Conservation (phyloP, 2,113 vertebrate species). For the Lasiurus cinereus region DNA sequence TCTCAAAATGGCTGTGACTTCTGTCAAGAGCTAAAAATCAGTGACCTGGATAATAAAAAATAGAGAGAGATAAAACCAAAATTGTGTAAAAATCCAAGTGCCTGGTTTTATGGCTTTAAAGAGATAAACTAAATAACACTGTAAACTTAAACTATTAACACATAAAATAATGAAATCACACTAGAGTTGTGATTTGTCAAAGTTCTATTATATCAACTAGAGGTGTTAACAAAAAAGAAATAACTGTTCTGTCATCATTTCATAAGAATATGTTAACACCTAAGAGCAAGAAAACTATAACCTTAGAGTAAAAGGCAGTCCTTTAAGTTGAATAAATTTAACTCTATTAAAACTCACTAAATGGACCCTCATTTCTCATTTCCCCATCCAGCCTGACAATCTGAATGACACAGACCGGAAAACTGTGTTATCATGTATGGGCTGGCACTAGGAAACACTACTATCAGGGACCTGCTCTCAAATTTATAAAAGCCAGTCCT, state of each 20-base stretch:
- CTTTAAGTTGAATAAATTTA: background rate
- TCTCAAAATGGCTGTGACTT: background rate
- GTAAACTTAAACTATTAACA: background rate
- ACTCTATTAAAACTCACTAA: background rate
- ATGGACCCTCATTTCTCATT: background rate
- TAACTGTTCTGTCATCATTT: background rate
- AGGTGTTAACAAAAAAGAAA: background rate
- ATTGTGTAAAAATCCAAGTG: slow-evolving; percentile 23
- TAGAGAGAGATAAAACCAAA: background rate
- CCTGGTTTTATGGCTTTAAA: background rate
- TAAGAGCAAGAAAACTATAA: background rate
- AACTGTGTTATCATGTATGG: background rate
- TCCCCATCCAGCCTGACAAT: background rate
- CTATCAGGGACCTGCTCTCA: background rate
- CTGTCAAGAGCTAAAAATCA: background rate
- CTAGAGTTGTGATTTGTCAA: background rate
- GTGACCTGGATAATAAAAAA: background rate
- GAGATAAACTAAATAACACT: background rate
- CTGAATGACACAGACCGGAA: background rate
- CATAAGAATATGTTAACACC: background rate
- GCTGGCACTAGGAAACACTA: background rate
- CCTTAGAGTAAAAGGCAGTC: background rate
- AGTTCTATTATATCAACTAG: background rate
- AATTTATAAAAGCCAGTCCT: background rate
- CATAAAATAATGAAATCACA: background rate